phyloP scores from a whole-genome alignment of 2,113 vertebrate species.

The Propithecus coquereli region DNA sequence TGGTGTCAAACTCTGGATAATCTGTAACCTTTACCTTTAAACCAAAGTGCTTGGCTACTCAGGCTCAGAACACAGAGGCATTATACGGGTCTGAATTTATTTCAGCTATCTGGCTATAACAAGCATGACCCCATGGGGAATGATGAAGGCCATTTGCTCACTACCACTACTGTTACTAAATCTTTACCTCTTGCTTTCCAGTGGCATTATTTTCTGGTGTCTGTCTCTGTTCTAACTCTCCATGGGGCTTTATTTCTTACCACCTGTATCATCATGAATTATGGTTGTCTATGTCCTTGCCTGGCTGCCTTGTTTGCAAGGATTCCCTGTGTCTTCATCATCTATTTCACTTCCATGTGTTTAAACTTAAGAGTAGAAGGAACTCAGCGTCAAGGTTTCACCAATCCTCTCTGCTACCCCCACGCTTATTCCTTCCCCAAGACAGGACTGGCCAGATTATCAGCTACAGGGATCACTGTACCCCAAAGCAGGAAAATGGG shows the following conservation, averaged over 20 bases:
- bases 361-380: neutral
- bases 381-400: neutral
- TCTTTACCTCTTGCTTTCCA: neutral
- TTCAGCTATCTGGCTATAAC: neutral
- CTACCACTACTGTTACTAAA: neutral
- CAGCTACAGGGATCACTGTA: neutral
- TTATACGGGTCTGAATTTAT: neutral
- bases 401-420: neutral
- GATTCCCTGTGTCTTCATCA: neutral
- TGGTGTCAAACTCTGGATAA: neutral
- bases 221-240: neutral
- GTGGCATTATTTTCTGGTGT: neutral
- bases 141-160: accelerated
- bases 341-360: neutral
- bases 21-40: conserved; percentile 55
- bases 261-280: neutral
- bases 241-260: neutral
- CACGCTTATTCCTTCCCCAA: neutral
- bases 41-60: neutral
- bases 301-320: neutral
- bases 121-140: neutral
- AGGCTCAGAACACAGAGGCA: neutral
- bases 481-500: neutral
- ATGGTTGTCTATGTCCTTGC: neutral
- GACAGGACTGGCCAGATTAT: neutral